Evolutionary conservation across 2,888 invertebrate species (phyloP), one percentile per base, ranked within the genome.

Genomic region (Uloborus plumipes): DNA sequence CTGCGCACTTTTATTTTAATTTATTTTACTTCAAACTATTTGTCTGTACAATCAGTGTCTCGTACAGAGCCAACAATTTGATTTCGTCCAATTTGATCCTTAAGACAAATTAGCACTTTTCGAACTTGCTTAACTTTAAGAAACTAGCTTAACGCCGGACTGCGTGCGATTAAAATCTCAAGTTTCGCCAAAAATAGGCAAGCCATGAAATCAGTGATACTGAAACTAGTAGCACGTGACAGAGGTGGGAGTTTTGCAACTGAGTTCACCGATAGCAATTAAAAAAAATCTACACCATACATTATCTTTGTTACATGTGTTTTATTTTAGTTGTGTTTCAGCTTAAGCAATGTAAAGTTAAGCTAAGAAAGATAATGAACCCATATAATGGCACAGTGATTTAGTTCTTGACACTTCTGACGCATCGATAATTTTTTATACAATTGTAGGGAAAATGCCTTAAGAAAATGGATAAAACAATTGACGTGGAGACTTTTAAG

Each of bases 141-240:
- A 39, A 39, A 39, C 7, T 7, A 4, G 39, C 1, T 1, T 39
- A 39, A 9, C 9, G 39, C 11, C 9, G 6, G 9, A 9, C 9
- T 39, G 11, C 31, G 51, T 55, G 31, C 67, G 66, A 75, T 75
- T 75, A 75, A 75, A 66, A 66, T 75, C 75, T 75, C 67, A n/a
- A 49, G 31, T 75, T 67, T 47, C 61, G 49, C 61, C 64, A 39
- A 39, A 39, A 4, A 11, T 77, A 62, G 64, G 53, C 70, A 70
- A 64, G 69, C 76, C 70, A 70, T 69, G 76, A 77, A 77, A 77
- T 77, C 70, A 77, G 70, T 55, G 76, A 70, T 64, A 70, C 53
- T 53, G 22, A 75, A 59, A 59, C 31, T 51, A 18, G 20, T 47
- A n/a, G 7, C 67, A 70, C 55, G 61, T 77, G 76, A 77, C 69